phyloP scores from a whole-genome alignment of 2,888 invertebrate species.

The Myathropa florea region DNA sequence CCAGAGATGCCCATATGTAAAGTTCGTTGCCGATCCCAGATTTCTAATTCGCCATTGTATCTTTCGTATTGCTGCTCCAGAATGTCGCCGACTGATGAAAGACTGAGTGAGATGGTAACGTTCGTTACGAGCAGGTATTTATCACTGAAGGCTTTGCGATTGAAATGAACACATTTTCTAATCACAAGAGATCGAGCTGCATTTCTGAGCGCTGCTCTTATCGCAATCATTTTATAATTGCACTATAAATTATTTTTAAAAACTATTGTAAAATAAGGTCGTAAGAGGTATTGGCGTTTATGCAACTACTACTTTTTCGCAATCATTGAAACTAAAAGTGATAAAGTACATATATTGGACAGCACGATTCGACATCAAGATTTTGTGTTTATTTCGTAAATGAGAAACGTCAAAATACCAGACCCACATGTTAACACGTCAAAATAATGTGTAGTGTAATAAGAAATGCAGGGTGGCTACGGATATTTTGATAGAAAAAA shows the following conservation, averaged over 20 bases:
- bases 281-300: constrained; percentile 6
- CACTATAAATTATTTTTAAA: background rate
- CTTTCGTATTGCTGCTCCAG: constrained; percentile 91
- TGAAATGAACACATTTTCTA: constrained; percentile 73
- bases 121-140: constrained; percentile 90
- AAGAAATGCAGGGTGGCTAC: too few species aligned
- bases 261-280: background rate
- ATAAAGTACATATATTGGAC: background rate
- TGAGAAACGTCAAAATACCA: background rate
- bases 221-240: constrained; percentile 26
- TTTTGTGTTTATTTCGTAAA: background rate
- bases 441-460: background rate
- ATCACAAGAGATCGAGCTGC: constrained; percentile 24
- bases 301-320: background rate
- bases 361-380: background rate
- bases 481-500: too few species aligned
- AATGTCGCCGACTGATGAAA: constrained; percentile 90
- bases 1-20: constrained; percentile 90
- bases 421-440: background rate
- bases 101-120: constrained; percentile 87
- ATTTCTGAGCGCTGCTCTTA: constrained; percentile 47
- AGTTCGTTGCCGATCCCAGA: constrained; percentile 85
- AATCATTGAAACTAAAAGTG: background rate
- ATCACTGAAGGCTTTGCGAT: constrained; percentile 82
- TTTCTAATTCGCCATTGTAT: constrained; percentile 82